Conservation (phyloP, 2,888 invertebrate genomes). For the Bhutanitis thaidina region DNA sequence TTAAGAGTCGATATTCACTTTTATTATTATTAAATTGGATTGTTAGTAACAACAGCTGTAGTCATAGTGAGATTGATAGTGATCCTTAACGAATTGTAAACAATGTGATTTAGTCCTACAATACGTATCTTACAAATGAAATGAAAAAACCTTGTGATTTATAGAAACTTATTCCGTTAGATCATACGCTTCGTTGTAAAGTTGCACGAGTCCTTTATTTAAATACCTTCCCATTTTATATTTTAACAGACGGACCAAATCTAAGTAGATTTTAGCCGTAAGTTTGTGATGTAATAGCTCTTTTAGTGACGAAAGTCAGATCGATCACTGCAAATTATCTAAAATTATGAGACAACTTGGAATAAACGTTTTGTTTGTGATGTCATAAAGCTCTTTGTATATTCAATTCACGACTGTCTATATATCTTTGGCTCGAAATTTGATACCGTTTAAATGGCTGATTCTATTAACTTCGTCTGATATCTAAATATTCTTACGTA, state of each 20-base stretch:
- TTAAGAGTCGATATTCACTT: neutral
- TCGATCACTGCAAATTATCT: slow-evolving; percentile 16
- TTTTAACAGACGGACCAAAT: slow-evolving; percentile 69
- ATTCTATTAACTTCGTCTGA: no score
- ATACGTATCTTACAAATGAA: no score
- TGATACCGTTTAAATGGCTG: slow-evolving; percentile 55
- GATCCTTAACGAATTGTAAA: neutral
- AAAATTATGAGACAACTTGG: slow-evolving; percentile 5
- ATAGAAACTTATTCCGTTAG: no score
- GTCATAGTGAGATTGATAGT: neutral
- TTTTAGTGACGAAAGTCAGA: slow-evolving; percentile 39
- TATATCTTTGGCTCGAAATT: slow-evolving; percentile 64
- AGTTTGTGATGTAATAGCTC: slow-evolving; percentile 39
- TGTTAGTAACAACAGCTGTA: no score
- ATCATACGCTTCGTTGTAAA: slow-evolving; percentile 33
- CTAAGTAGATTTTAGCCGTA: slow-evolving; percentile 64
- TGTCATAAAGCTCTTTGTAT: slow-evolving; percentile 28
- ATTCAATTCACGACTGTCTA: slow-evolving; percentile 40
- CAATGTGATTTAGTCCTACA: neutral
- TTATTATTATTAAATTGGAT: neutral
- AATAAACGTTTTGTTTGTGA: slow-evolving; percentile 15
- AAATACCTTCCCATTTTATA: slow-evolving; percentile 43
- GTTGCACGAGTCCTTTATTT: slow-evolving; percentile 25
- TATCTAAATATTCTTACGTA: no score
- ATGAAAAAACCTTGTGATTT: no score